Evolutionary conservation across 1,140 invertebrate genomes (phyloP).

Genomic region (Brachionus rubens): DNA sequence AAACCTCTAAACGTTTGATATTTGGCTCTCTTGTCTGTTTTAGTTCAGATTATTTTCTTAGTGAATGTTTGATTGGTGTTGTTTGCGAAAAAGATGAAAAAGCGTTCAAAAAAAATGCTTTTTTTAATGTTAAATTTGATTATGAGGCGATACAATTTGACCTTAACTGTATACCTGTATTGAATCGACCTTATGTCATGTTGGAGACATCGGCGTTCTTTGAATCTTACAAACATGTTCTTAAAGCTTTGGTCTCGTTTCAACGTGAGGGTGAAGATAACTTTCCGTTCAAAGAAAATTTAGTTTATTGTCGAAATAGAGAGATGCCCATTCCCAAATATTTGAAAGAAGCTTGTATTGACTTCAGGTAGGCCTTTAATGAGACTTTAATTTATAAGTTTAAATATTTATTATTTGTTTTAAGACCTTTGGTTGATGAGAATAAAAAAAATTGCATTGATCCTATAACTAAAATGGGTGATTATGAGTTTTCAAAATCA

Average conservation of each 20-base stretch:
- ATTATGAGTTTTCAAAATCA: neutral
- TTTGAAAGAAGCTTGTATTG: constrained; percentile 13
- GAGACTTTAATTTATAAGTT: neutral
- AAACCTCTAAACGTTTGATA: constrained; percentile 65
- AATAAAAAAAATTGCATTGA: neutral
- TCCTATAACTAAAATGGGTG: neutral
- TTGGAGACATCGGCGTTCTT: constrained; percentile 63
- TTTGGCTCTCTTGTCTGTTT: constrained; percentile 59
- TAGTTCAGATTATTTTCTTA: constrained; percentile 25
- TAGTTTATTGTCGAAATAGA: constrained; percentile 49
- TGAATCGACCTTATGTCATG: constrained; percentile 50
- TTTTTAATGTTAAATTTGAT: constrained; percentile 28
- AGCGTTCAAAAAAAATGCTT: neutral
- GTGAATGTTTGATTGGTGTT: constrained; percentile 28
- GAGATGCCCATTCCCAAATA: constrained; percentile 12
- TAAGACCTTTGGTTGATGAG: neutral
- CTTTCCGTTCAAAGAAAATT: constrained; percentile 57
- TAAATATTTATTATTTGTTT: neutral
- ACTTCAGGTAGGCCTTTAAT: neutral
- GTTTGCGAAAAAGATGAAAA: constrained; percentile 23
- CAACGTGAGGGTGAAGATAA: constrained; percentile 1
- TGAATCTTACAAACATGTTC: constrained; percentile 61
- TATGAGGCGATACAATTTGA: neutral
- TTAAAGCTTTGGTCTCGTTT: constrained; percentile 53
- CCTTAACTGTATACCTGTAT: neutral